phyloP scores from a whole-genome alignment of 2,113 vertebrate species.

The Serilophus lunatus region DNA sequence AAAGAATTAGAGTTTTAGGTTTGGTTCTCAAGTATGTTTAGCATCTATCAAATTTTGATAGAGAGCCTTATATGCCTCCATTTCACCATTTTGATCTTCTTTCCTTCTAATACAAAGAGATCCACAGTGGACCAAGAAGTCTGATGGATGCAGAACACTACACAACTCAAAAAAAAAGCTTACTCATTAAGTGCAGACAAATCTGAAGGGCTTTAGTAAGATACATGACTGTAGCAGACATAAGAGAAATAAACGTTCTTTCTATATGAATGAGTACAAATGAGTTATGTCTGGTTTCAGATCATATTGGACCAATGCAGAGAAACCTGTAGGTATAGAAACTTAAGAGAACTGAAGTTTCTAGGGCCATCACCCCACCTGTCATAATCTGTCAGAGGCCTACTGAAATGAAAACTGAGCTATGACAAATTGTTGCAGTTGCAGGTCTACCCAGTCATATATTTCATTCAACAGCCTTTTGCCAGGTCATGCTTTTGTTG shows the following conservation, averaged over 20 bases:
- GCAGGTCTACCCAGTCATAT: background rate
- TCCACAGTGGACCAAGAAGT: background rate
- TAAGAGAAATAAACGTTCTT: background rate
- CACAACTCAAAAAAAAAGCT: too few species aligned
- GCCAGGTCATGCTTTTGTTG: background rate
- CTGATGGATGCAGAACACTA: accelerated
- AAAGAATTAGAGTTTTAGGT: conserved; percentile 62
- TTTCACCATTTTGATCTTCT: conserved; percentile 43
- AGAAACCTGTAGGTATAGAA: background rate
- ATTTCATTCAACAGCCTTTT: background rate
- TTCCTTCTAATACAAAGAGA: background rate
- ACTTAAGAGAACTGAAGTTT: background rate
- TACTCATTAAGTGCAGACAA: background rate
- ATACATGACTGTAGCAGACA: background rate
- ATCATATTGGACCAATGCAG: background rate
- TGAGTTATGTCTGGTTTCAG: background rate
- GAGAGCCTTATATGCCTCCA: conserved; percentile 53
- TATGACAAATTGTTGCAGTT: background rate
- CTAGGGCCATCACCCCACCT: background rate
- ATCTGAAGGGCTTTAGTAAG: background rate
- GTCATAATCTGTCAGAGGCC: background rate
- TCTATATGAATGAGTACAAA: background rate
- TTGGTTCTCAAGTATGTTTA: conserved; percentile 54
- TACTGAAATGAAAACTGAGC: background rate
- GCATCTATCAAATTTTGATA: conserved; percentile 57